Conservation (phyloP, 1,140 invertebrate species). For the Aricia agestis region DNA sequence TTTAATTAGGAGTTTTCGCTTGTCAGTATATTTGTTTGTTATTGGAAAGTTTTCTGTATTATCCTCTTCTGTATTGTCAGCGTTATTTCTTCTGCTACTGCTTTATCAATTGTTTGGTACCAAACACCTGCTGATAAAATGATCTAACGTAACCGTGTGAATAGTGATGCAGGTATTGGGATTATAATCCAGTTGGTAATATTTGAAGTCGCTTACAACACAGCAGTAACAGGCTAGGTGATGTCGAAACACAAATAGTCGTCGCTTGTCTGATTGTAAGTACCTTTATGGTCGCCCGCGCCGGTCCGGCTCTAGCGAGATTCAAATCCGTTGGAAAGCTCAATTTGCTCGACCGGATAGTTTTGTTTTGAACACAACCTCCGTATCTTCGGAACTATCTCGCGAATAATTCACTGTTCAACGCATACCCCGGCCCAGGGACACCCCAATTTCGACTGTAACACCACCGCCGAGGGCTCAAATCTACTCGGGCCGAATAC, state of each 20-base stretch:
- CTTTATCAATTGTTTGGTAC: not conserved
- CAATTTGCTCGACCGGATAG: slow-evolving; percentile 67
- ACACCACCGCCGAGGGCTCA: not conserved
- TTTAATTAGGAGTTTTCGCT: no score
- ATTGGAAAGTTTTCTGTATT: no score
- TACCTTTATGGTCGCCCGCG: slow-evolving; percentile 38
- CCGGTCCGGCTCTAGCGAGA: slow-evolving; percentile 34
- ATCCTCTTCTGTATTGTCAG: no score
- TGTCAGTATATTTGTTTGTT: no score
- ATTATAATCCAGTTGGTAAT: not conserved
- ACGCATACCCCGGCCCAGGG: slow-evolving; percentile 33
- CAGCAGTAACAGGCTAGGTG: slow-evolving; percentile 18
- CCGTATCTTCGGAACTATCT: slow-evolving; percentile 66
- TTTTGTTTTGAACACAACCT: slow-evolving; percentile 60
- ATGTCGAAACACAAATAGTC: slow-evolving; percentile 23
- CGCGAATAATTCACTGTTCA: slow-evolving; percentile 62
- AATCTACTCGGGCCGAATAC: not conserved
- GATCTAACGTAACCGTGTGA: no score
- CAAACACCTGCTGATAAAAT: not conserved
- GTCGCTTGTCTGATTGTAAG: slow-evolving; percentile 28
- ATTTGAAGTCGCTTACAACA: slow-evolving; percentile 22
- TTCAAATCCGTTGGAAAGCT: slow-evolving; percentile 54
- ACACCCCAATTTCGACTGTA: slow-evolving; percentile 29
- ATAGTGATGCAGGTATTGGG: not conserved
- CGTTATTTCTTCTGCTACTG: not conserved